Percentiles rank a stretch among this genome's conserved stretches.
Conservation (phyloP, 2,888 invertebrate genomes). For the Leptinotarsa juncta region DNA sequence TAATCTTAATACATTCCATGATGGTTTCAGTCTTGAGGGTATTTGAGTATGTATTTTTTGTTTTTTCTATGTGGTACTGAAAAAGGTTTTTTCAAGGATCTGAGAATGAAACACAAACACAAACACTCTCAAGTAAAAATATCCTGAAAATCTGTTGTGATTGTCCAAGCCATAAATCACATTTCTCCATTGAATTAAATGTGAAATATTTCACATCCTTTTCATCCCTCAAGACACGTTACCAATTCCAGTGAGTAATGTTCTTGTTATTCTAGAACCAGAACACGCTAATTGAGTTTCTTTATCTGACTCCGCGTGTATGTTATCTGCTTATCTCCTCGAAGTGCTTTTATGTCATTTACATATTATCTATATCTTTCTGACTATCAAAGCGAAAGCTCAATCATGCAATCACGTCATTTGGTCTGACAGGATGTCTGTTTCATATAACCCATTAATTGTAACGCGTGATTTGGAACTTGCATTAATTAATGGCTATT, state of each 20-base stretch:
- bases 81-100: too few relatives aligned
- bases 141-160: too few relatives aligned
- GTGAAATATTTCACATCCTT: not conserved
- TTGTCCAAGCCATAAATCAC: not conserved
- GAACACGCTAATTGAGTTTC: constrained; percentile 8
- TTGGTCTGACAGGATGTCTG: constrained; percentile 5
- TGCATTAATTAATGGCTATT: constrained; percentile 2
- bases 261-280: not conserved
- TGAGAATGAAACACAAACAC: too few relatives aligned
- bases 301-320: constrained; percentile 4
- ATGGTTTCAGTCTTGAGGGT: too few relatives aligned
- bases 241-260: not conserved
- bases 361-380: constrained; percentile 15
- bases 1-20: too few relatives aligned
- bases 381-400: constrained; percentile 16
- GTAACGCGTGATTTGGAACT: not conserved
- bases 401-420: constrained; percentile 17
- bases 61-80: too few relatives aligned
- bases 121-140: too few relatives aligned
- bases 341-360: constrained; percentile 15
- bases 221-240: not conserved
- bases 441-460: constrained; percentile 16
- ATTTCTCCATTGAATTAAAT: not conserved
- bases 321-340: not conserved
- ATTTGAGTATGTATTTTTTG: too few relatives aligned